Base-by-base conservation (phyloP, 2,113 vertebrate species). In the Zootoca vivipara region DNA sequence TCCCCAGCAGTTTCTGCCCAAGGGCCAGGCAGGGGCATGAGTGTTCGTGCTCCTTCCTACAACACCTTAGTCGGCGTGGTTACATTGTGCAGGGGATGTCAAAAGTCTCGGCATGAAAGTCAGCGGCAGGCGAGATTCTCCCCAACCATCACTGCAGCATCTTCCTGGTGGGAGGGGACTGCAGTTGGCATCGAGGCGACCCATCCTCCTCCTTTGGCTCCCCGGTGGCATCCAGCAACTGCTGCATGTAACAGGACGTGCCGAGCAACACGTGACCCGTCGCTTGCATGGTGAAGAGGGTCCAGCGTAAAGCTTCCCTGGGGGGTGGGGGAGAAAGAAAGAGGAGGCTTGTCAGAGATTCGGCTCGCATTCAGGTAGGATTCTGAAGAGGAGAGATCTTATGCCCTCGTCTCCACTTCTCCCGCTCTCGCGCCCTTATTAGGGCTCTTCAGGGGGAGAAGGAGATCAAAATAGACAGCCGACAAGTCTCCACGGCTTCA, bases 221-320 rank as follows among this genome's bases (percentile, higher is more conserved):
- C 72, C 98, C 97, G 0, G 97, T 97, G 85, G 98, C 96, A 0
- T 98, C 97, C 95, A 99, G 95, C 78, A 99, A 95, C 93, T 98
- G 98, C 95, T 99, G 98, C 89, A 99, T 97, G 95, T 99, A 99
- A 90, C 96, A 97, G 78, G 98, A 99, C 70, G 98, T 98, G 89
- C 99, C 98, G 0, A 99, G 97, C 89, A 99, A 96, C 92, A 99
- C 81, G 1, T 99, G 98, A 28, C 98, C 99, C 0, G 98, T 98
- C 91, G 98, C 95, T 93, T 98, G 98, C 98, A 99, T 99, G 94
- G 97, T 97, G 92, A 99, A 97, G 78, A 98, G 93, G 0, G 96
- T 97, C 98, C 98, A 99, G 89, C 98, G 97, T 86, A 99, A 93
- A 40, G 96, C 97, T 95, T 99, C 98, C 97, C 98, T 99, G 90